These are phyloP conservation scores for Dolomedes plantarius DNA, from an alignment of 2,888 invertebrate genomes.

Conservation along the genomic window DNA sequence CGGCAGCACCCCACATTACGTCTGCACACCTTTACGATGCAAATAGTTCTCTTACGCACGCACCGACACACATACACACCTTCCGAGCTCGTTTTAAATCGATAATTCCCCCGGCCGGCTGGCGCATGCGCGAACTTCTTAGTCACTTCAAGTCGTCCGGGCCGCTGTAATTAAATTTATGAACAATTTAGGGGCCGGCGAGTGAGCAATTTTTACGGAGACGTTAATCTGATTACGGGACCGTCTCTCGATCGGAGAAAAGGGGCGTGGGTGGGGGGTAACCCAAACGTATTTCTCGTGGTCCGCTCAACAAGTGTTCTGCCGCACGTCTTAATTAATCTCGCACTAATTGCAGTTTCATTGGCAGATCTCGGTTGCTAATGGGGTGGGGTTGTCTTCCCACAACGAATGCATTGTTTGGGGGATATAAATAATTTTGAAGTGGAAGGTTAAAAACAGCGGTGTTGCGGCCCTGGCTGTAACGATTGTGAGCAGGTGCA, in stretches of 20 bases:
- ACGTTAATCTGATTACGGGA: conserved; percentile 4
- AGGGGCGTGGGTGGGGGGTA: background rate
- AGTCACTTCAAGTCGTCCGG: conserved; percentile 9
- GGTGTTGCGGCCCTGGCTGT: too few relatives aligned
- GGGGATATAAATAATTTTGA: too few relatives aligned
- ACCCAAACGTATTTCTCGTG: background rate
- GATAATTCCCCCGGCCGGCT: background rate
- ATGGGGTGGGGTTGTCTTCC: background rate
- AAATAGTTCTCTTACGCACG: background rate
- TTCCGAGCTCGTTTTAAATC: conserved; percentile 1
- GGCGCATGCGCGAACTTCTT: conserved; percentile 3
- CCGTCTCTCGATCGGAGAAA: background rate
- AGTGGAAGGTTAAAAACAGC: too few relatives aligned
- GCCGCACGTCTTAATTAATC: conserved; percentile 7
- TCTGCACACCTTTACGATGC: too few relatives aligned
- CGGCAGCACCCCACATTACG: too few relatives aligned
- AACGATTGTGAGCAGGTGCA: too few relatives aligned
- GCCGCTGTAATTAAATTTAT: conserved; percentile 1
- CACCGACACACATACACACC: background rate
- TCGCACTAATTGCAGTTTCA: background rate
- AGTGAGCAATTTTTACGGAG: conserved; percentile 12
- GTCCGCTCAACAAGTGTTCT: background rate
- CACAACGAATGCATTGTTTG: too few relatives aligned
- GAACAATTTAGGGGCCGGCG: background rate
- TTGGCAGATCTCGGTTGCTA: background rate